These are phyloP conservation scores for Cloeon dipterum DNA, from an alignment of 2,888 invertebrate species.

Conservation along the genomic window DNA sequence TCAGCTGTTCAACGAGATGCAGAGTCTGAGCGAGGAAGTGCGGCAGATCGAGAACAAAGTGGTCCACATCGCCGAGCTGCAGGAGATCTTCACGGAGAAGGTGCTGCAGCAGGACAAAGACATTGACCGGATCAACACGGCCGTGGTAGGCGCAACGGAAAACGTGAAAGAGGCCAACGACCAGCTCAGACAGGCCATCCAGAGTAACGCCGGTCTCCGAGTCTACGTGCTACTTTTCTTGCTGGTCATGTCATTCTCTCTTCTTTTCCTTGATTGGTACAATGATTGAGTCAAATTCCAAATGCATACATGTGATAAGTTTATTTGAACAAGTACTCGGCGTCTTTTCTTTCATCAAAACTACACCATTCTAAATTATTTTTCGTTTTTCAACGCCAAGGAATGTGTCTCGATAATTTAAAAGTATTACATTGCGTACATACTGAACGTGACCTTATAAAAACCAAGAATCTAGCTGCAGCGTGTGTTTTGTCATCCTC, in stretches of 20 bases:
- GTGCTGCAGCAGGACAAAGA: slow-evolving; percentile 83
- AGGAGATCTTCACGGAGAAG: slow-evolving; percentile 90
- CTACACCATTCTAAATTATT: no score
- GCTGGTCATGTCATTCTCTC: slow-evolving; percentile 82
- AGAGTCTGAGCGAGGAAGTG: slow-evolving; percentile 75
- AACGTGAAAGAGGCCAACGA: slow-evolving; percentile 93
- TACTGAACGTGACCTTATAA: no score
- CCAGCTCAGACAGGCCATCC: slow-evolving; percentile 90
- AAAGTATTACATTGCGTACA: no score
- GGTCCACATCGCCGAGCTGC: slow-evolving; percentile 82
- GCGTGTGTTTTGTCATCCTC: no score
- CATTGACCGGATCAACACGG: slow-evolving; percentile 71
- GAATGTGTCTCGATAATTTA: no score
- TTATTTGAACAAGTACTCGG: no score
- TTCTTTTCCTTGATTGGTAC: slow-evolving; percentile 96
- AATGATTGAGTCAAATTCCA: slow-evolving; percentile 73
- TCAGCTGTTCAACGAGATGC: slow-evolving; percentile 64
- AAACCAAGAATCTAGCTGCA: no score
- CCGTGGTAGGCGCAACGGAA: slow-evolving; percentile 79
- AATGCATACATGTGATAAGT: no score
- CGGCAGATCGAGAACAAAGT: slow-evolving; percentile 79
- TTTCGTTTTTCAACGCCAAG: no score
- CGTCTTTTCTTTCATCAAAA: no score
- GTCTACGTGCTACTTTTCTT: slow-evolving; percentile 90
- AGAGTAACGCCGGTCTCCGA: slow-evolving; percentile 83